Conservation (phyloP, 1,140 invertebrate species). For the Papilio dardanus region DNA sequence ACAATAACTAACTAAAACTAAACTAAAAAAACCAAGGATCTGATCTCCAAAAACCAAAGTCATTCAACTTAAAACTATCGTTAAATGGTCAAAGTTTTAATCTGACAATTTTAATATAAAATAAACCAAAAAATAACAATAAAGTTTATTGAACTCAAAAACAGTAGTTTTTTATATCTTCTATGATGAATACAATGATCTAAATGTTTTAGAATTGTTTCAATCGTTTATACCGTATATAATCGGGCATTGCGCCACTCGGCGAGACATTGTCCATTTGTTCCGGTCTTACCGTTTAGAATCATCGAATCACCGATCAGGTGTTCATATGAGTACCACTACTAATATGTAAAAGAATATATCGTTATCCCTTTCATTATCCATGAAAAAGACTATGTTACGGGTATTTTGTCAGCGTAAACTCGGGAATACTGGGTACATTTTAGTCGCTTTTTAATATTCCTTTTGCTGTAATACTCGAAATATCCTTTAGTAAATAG, state of each 20-base stretch:
- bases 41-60: not conserved
- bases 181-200: not conserved
- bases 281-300: not conserved
- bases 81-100: not conserved
- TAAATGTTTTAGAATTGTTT: slow-evolving; percentile 22
- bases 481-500: no score
- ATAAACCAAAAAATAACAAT: not conserved
- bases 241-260: slow-evolving; percentile 20
- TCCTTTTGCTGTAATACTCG: no score
- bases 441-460: no score
- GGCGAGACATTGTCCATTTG: slow-evolving; percentile 8
- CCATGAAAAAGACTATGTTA: no score
- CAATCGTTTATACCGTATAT: slow-evolving; percentile 4
- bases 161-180: not conserved
- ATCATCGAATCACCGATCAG: slow-evolving; percentile 6
- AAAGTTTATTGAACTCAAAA: not conserved
- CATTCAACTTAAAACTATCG: not conserved
- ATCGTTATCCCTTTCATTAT: not conserved
- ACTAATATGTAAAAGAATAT: not conserved
- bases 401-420: no score
- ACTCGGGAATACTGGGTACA: no score
- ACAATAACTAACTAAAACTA: no score
- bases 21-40: not conserved
- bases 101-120: not conserved
- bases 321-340: not conserved